phyloP scores from a whole-genome alignment of 2,113 vertebrate species.

The Trematomus loennbergii region DNA sequence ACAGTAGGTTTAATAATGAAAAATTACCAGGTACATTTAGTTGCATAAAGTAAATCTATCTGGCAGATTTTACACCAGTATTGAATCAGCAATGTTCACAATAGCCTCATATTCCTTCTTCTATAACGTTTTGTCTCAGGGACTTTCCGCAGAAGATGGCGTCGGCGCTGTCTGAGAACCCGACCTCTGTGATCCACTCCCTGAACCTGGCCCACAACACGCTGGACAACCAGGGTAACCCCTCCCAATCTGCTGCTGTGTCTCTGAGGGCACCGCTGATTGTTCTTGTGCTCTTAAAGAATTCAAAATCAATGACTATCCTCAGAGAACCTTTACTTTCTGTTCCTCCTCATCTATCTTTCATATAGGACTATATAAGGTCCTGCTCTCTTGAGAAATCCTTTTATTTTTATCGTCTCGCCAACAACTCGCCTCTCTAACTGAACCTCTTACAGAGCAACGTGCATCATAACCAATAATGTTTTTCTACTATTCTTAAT shows the following conservation, averaged over 20 bases:
- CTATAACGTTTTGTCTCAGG: conserved; percentile 69
- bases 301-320: conserved; percentile 48
- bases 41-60: not conserved
- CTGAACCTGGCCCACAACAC: conserved; percentile 92
- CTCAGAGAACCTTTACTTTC: conserved; percentile 39
- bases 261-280: conserved; percentile 29
- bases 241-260: conserved; percentile 13
- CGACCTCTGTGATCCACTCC: conserved; percentile 88
- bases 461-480: no score
- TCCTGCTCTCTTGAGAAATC: conserved; percentile 11
- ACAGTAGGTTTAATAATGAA: not conserved
- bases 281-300: conserved; percentile 54
- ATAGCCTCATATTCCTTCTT: conserved; percentile 4
- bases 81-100: conserved; percentile 3
- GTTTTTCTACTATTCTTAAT: no score
- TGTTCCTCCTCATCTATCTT: conserved; percentile 18
- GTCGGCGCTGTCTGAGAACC: conserved; percentile 89
- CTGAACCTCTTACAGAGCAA: no score
- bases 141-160: conserved; percentile 94
- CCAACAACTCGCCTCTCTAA: not conserved
- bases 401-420: conserved; percentile 5
- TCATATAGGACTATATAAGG: conserved; percentile 3
- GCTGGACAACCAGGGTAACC: conserved; percentile 92
- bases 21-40: conserved; percentile 7
- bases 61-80: not conserved